Conservation (phyloP, 1,140 invertebrate species). For the Tigriopus japonicus region DNA sequence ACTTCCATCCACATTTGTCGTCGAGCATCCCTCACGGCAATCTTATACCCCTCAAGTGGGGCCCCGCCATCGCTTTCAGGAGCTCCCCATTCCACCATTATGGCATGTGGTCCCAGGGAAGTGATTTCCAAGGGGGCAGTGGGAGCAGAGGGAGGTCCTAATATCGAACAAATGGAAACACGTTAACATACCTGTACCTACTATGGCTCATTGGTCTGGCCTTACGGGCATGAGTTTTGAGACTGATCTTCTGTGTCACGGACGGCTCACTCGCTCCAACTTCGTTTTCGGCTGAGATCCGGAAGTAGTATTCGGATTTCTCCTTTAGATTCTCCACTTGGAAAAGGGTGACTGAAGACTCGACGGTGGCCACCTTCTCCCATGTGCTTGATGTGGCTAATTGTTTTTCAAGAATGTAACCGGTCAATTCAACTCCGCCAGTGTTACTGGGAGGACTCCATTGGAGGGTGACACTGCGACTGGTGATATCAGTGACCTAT, state of each 20-base stretch:
- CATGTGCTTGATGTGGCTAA: conserved; percentile 49
- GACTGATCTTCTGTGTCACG: conserved; percentile 51
- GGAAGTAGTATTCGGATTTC: conserved; percentile 68
- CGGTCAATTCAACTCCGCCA: conserved; percentile 67
- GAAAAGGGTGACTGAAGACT: conserved; percentile 50
- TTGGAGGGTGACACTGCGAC: conserved; percentile 57
- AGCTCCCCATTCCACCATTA: conserved; percentile 76
- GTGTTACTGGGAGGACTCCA: conserved; percentile 66
- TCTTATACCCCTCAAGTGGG: conserved; percentile 70
- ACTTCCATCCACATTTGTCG: conserved; percentile 95
- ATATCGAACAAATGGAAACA: conserved; percentile 20
- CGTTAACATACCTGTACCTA: too few species aligned
- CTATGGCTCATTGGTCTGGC: conserved; percentile 23
- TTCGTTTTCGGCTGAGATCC: conserved; percentile 76
- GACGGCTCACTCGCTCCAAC: conserved; percentile 61
- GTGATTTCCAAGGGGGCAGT: conserved; percentile 69
- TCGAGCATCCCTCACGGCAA: conserved; percentile 71
- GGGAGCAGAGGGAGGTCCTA: conserved; percentile 68
- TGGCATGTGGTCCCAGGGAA: conserved; percentile 54
- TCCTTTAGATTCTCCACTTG: conserved; percentile 71
- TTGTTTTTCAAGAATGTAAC: conserved; percentile 83
- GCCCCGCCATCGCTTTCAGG: conserved; percentile 73
- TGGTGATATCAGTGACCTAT: conserved; percentile 52
- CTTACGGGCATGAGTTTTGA: conserved; percentile 89
- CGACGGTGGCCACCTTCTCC: conserved; percentile 70